A percentile compares a stretch with the other conserved stretches of the same genome.
phyloP scores from a whole-genome alignment of 2,888 invertebrate genomes.

The Plutella xylostella region DNA sequence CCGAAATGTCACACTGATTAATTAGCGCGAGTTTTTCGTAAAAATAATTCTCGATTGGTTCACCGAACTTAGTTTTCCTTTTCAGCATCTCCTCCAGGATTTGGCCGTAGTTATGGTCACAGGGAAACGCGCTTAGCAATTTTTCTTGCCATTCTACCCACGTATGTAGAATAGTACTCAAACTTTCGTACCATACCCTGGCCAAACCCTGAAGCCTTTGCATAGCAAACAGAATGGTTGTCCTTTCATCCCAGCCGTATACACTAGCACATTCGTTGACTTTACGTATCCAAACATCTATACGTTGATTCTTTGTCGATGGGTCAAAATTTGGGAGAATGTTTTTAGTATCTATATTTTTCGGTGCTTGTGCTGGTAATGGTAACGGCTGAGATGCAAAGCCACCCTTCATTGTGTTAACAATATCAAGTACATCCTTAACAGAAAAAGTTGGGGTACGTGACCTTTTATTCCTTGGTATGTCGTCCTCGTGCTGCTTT shows the following conservation, averaged over 20 bases:
- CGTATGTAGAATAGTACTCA: neutral
- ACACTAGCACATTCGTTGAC: slow-evolving; percentile 14
- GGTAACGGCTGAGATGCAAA: neutral
- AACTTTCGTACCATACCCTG: slow-evolving; percentile 15
- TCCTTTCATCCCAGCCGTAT: slow-evolving; percentile 16
- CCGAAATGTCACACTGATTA: slow-evolving; percentile 6
- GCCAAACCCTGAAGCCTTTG: slow-evolving; percentile 19
- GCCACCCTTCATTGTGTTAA: neutral
- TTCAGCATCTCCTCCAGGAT: slow-evolving; percentile 18
- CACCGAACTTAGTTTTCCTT: slow-evolving; percentile 9
- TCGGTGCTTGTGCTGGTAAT: no score
- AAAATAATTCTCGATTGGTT: slow-evolving; percentile 16
- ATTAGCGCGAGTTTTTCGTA: slow-evolving; percentile 16
- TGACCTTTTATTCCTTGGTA: neutral
- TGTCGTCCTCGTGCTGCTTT: neutral
- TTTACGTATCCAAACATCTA: slow-evolving; percentile 3
- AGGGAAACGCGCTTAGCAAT: slow-evolving; percentile 16
- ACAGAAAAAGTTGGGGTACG: neutral
- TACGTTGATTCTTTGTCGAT: neutral
- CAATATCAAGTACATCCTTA: neutral
- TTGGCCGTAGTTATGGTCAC: slow-evolving; percentile 18
- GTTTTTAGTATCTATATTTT: neutral
- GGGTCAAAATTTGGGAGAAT: slow-evolving; percentile 1
- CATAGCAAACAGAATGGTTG: no score
- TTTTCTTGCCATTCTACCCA: slow-evolving; percentile 11